These are phyloP conservation scores for Alectura lathami DNA, from an alignment of 2,113 vertebrate genomes.

Conservation along the genomic window DNA sequence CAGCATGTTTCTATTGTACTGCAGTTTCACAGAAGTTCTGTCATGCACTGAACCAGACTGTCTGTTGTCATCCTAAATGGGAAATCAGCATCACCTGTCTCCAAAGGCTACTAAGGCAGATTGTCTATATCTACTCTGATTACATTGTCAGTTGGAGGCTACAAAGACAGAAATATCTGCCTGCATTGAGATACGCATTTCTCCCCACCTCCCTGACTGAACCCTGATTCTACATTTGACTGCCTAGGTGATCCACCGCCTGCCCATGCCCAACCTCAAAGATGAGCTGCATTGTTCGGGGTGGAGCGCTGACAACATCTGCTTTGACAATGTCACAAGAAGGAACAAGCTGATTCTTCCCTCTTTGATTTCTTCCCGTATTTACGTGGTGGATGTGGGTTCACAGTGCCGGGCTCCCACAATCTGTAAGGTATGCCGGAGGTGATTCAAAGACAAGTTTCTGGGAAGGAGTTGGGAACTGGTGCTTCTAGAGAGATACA, in stretches of 20 bases:
- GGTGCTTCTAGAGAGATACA: background rate
- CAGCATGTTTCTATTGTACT: background rate
- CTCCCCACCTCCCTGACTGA: background rate
- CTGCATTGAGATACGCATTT: background rate
- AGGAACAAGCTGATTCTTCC: conserved; percentile 45
- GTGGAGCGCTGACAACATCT: background rate
- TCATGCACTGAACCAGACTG: background rate
- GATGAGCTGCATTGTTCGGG: conserved; percentile 44
- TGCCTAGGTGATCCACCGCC: conserved; percentile 49
- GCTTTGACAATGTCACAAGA: background rate
- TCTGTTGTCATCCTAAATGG: background rate
- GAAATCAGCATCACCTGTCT: background rate
- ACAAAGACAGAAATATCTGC: background rate
- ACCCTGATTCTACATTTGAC: background rate
- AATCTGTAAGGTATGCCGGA: conserved; percentile 1
- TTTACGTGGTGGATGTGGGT: conserved; percentile 58
- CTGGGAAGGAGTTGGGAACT: background rate
- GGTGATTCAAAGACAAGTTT: background rate
- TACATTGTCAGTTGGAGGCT: background rate
- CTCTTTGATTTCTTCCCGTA: conserved; percentile 38
- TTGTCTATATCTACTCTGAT: no score
- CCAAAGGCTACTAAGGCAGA: background rate
- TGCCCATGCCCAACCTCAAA: conserved; percentile 52
- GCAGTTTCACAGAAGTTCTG: background rate
- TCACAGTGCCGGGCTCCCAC: background rate